A percentile compares a stretch with the other conserved stretches of the same genome.
These are phyloP conservation scores for Xenopus petersii DNA, from an alignment of 2,797 vertebrate species.

Conservation along the genomic window DNA sequence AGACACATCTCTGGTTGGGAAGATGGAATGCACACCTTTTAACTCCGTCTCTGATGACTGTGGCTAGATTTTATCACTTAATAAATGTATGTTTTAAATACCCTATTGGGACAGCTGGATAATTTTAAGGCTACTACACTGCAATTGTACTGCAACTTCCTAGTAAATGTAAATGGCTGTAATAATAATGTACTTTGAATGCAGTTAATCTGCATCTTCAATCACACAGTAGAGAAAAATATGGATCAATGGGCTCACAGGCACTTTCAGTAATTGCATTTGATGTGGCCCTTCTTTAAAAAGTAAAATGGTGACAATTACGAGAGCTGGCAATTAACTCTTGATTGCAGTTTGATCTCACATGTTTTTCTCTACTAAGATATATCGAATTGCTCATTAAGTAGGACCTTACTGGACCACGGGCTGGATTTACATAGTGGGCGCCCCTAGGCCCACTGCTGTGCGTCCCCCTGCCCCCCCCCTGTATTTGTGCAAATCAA, in stretches of 20 bases:
- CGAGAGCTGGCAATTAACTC: too few species aligned
- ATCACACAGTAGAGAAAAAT: slow-evolving; percentile 34
- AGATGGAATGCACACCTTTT: not conserved
- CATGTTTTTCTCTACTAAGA: too few species aligned
- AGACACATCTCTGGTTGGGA: not conserved
- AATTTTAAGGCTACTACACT: slow-evolving; percentile 17
- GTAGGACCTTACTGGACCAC: too few species aligned
- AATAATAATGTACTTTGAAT: slow-evolving; percentile 41
- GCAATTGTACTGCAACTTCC: slow-evolving; percentile 14
- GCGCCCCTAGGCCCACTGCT: too few species aligned
- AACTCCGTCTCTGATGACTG: not conserved
- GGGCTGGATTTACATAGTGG: too few species aligned
- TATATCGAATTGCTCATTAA: too few species aligned
- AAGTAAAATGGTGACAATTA: slow-evolving; percentile 13
- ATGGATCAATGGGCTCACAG: slow-evolving; percentile 30
- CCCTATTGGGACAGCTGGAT: slow-evolving; percentile 10
- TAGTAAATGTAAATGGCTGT: slow-evolving; percentile 37
- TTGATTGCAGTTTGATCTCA: too few species aligned
- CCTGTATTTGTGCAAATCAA: too few species aligned
- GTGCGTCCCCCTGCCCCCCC: too few species aligned
- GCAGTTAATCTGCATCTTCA: slow-evolving; percentile 39
- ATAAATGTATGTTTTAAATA: slow-evolving; percentile 30
- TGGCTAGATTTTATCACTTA: slow-evolving; percentile 18
- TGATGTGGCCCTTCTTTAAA: slow-evolving; percentile 32
- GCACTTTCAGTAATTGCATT: slow-evolving; percentile 34